Evolutionary conservation across 1,140 invertebrate species (phyloP), one percentile per base, ranked within the genome.

Genomic region (Ips nitidus): DNA sequence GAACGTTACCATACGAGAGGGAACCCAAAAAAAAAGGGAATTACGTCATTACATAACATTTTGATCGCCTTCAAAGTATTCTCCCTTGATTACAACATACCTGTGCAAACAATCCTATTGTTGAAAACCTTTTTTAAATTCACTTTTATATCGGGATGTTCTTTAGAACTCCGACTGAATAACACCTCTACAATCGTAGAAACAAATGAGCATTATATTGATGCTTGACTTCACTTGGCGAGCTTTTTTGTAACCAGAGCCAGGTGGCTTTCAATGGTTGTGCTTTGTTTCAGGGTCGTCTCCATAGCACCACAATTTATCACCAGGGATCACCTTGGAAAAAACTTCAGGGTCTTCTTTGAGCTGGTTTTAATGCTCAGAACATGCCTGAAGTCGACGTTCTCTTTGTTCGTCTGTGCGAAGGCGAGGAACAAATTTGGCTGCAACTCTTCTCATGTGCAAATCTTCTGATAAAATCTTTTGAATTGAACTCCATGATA

Each of bases 241-340:
- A 40, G 58, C 63, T 61, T 73, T 74, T 66, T 70, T 72, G 1
- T 50, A 52, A 41, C 64, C 5, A 6, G 50, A 50, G 3, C 41
- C 59, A 65, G 64, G 39, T 8, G 59, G 56, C 60, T 67, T 59
- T 66, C 70, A 75, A 41, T 74, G 52, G 65, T 76, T 66, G 7
- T 8, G 65, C 66, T 77, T 76, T 5, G 70, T 78, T 75, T 75
- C 69, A 36, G 70, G 55, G 50, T 73, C 69, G 63, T 73, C 75
- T 36, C 68, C 45, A 67, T 66, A 77, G n/a, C 66, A 65, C 75
- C 73, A 75, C 22, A 45, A 71, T 69, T 77, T 70, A 43, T 77
- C 73, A 63, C 73, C 69, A 67, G 75, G 74, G 37, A 76, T 67
- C n/a, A 68, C 37, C 4, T 53, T 62, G 8, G 41, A 62, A 50